These are phyloP conservation scores for Orchesella flavescens DNA, from an alignment of 2,888 invertebrate genomes.

Conservation along the genomic window DNA sequence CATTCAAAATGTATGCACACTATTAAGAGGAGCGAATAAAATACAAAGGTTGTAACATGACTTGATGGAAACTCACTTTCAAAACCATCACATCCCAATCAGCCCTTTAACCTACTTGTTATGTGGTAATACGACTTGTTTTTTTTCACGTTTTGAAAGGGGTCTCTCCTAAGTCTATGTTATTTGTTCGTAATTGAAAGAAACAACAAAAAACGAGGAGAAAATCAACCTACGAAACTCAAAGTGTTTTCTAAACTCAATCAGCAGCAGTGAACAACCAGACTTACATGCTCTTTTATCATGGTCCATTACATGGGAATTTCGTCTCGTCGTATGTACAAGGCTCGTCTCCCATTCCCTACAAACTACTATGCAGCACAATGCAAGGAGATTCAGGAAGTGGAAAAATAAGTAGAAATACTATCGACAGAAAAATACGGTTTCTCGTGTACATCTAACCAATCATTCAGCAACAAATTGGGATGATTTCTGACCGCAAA, in stretches of 20 bases:
- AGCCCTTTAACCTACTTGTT: no score
- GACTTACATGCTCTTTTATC: slow-evolving; percentile 30
- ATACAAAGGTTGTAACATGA: no score
- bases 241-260: slow-evolving; percentile 51
- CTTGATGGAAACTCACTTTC: no score
- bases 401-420: background rate
- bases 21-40: no score
- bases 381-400: background rate
- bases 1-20: no score
- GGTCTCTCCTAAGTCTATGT: background rate
- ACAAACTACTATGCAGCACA: background rate
- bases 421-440: background rate
- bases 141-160: no score
- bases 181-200: slow-evolving; percentile 41
- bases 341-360: background rate
- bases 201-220: slow-evolving; percentile 15
- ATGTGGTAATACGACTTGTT: no score
- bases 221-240: slow-evolving; percentile 19
- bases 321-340: slow-evolving; percentile 6
- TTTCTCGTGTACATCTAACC: background rate
- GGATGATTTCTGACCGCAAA: slow-evolving; percentile 60
- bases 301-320: slow-evolving; percentile 44
- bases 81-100: no score
- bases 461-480: slow-evolving; percentile 37
- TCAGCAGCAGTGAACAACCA: slow-evolving; percentile 50